Percentiles rank a stretch among this genome's conserved stretches.
phyloP scores from a whole-genome alignment of 2,888 invertebrate genomes.

The Leptura quadrifasciata region DNA sequence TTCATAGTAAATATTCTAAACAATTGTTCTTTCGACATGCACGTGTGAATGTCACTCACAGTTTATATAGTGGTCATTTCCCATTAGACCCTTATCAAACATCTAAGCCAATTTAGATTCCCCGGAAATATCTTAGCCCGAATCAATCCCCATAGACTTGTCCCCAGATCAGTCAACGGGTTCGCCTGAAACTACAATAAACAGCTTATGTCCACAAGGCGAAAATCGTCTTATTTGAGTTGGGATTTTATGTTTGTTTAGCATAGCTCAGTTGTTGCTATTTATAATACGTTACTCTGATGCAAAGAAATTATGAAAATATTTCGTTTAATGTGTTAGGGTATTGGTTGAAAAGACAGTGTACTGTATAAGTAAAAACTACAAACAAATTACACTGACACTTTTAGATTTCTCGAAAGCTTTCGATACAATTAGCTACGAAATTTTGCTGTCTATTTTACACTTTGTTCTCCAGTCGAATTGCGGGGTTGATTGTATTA shows the following conservation, averaged over 20 bases:
- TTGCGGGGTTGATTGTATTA: too few relatives aligned
- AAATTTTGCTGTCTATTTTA: too few relatives aligned
- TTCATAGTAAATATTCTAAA: background rate
- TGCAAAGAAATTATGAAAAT: too few relatives aligned
- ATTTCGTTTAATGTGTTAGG: too few relatives aligned
- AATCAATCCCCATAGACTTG: slow-evolving; percentile 1
- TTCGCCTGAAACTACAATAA: background rate
- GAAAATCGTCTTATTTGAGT: background rate
- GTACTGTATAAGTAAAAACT: too few relatives aligned
- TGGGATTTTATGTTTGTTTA: background rate
- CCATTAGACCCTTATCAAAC: slow-evolving; percentile 4
- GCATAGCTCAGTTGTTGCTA: background rate
- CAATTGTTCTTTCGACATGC: background rate
- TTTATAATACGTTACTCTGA: too few relatives aligned
- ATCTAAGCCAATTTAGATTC: slow-evolving; percentile 7
- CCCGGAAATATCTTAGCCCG: background rate
- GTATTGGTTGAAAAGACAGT: too few relatives aligned
- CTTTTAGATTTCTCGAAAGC: too few relatives aligned
- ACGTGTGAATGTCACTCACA: background rate
- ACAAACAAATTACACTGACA: too few relatives aligned
- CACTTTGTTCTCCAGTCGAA: too few relatives aligned
- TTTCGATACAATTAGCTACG: too few relatives aligned
- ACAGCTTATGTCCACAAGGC: background rate
- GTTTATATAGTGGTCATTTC: background rate
- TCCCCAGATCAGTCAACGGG: background rate